phyloP scores from a whole-genome alignment of 2,888 invertebrate species.

The Seira ritae region DNA sequence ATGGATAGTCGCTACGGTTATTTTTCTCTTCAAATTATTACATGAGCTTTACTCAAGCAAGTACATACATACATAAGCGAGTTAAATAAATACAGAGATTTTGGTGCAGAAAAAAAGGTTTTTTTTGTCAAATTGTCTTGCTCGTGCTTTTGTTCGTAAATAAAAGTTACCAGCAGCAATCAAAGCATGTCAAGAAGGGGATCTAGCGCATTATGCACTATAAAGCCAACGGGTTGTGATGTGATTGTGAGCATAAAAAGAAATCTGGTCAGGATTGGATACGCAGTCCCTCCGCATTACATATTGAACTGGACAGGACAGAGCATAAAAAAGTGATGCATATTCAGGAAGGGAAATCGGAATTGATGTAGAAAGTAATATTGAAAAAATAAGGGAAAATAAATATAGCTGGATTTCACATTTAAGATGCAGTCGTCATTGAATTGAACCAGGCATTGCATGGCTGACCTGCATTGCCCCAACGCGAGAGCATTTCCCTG shows the following conservation, averaged over 20 bases:
- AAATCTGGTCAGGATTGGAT: not conserved
- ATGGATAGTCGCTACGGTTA: not conserved
- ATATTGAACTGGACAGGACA: not conserved
- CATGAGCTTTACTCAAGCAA: too few relatives aligned
- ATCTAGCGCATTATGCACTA: not conserved
- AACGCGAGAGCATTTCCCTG: constrained; percentile 14
- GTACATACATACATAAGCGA: too few relatives aligned
- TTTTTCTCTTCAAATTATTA: too few relatives aligned
- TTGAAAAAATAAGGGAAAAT: not conserved
- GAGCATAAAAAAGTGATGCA: not conserved
- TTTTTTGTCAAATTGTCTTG: constrained; percentile 1
- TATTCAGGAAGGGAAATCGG: not conserved
- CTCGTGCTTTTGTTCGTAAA: not conserved
- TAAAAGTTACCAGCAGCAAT: constrained; percentile 19
- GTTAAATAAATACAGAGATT: too few relatives aligned
- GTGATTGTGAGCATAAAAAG: not conserved
- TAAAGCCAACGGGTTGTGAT: not conserved
- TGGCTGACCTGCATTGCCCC: constrained; percentile 11
- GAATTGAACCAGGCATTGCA: constrained; percentile 24
- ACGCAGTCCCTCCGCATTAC: not conserved
- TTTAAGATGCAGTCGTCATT: constrained; percentile 13
- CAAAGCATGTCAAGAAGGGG: constrained; percentile 23
- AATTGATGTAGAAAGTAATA: not conserved
- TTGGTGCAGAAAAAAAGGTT: not conserved
- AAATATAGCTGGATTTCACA: not conserved